Percentiles rank a stretch among this genome's conserved stretches.
Evolutionary conservation across 2,113 vertebrate species (phyloP).

Genomic region (Tenebrosternarchus preto): DNA sequence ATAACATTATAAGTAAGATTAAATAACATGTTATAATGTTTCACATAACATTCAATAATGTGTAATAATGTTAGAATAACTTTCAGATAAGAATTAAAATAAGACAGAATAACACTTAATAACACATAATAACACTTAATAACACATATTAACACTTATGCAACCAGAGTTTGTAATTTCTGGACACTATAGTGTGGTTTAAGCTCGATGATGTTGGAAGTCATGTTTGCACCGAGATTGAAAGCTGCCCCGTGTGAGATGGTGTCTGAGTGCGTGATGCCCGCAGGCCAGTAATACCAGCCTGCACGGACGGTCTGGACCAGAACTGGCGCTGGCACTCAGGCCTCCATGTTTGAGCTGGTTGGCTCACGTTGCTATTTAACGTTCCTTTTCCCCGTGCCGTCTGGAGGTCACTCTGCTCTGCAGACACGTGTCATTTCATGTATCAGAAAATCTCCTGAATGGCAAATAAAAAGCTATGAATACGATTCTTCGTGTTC

Average conservation of each 20-base stretch:
- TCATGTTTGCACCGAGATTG: not conserved
- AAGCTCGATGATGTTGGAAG: not conserved
- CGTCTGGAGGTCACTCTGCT: not conserved
- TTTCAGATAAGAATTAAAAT: too few species aligned
- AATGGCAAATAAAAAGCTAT: not conserved
- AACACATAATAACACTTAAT: not conserved
- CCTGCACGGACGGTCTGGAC: conserved; percentile 4
- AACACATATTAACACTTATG: not conserved
- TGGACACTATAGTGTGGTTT: not conserved
- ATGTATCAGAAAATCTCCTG: not conserved
- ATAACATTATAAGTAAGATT: too few species aligned
- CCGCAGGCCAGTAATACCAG: not conserved
- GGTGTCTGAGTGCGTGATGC: not conserved
- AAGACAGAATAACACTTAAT: too few species aligned
- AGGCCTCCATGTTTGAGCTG: conserved; percentile 47
- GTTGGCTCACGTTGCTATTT: conserved; percentile 25
- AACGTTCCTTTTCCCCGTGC: not conserved
- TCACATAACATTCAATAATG: too few species aligned
- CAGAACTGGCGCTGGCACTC: too few species aligned
- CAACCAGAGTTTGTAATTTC: not conserved
- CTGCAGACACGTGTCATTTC: not conserved
- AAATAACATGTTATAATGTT: too few species aligned
- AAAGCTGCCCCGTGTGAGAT: not conserved
- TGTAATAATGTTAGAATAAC: too few species aligned
- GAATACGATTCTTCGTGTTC: too few species aligned